A percentile compares a stretch with the other conserved stretches of the same genome.
Conservation (phyloP, 2,113 vertebrate genomes). For the Mugil cephalus region DNA sequence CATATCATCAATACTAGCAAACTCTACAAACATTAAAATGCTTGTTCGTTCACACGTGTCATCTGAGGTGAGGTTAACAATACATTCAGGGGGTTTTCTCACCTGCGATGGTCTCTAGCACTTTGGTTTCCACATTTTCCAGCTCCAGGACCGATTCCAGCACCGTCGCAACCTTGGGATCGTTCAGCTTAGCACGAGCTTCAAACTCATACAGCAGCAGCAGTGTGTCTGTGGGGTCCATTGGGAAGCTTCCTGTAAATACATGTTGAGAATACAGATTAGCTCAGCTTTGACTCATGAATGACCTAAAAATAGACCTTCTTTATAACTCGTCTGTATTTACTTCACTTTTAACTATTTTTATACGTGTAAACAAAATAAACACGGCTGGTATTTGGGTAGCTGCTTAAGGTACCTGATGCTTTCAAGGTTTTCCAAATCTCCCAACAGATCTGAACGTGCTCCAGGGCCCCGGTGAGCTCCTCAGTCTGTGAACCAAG, state of each 20-base stretch:
- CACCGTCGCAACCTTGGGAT: constrained; percentile 85
- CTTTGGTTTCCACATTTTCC: constrained; percentile 86
- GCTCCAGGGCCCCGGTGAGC: constrained; percentile 85
- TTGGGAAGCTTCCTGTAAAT: constrained; percentile 82
- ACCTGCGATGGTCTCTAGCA: constrained; percentile 92
- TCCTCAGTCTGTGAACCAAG: constrained; percentile 78
- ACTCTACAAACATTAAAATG: background rate
- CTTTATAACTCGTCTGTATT: too few species aligned
- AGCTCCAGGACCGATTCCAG: constrained; percentile 89
- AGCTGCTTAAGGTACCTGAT: constrained; percentile 81
- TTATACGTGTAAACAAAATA: too few species aligned
- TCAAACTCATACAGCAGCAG: constrained; percentile 95
- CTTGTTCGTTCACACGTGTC: background rate
- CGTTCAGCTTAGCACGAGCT: constrained; percentile 89
- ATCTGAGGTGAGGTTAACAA: background rate
- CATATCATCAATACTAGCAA: background rate
- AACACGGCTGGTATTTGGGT: background rate
- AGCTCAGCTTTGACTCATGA: background rate
- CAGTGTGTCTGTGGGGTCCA: constrained; percentile 87
- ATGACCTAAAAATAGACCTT: background rate
- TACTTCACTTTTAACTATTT: too few species aligned
- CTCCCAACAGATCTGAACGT: constrained; percentile 87
- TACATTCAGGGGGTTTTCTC: background rate
- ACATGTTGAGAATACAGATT: background rate
- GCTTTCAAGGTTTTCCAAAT: constrained; percentile 89